Percentiles rank a stretch among this genome's conserved stretches.
These are phyloP conservation scores for Melanostigma gelatinosum DNA, from an alignment of 2,113 vertebrate species.

Conservation along the genomic window DNA sequence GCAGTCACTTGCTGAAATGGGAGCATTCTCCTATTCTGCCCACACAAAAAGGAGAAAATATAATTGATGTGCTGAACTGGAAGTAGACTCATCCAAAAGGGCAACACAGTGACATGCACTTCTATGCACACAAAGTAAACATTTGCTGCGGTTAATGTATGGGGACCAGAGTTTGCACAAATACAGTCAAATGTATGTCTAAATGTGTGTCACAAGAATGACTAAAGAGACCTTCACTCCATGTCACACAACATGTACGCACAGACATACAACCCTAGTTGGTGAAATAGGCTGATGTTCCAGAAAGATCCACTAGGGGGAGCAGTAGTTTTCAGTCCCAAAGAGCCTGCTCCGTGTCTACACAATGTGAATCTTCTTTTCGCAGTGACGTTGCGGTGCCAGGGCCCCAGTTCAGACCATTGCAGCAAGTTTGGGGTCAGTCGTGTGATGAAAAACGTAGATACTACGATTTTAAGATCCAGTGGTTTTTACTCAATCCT, in stretches of 20 bases:
- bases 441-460: conserved; percentile 8
- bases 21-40: conserved; percentile 40
- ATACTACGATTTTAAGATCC: conserved; percentile 26
- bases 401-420: conserved; percentile 15
- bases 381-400: not conserved
- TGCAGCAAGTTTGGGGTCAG: conserved; percentile 32
- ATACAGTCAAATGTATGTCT: not conserved
- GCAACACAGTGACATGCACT: not conserved
- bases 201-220: not conserved
- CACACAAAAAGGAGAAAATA: conserved; percentile 45
- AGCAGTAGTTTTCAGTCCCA: conserved; percentile 60
- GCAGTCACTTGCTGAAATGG: conserved; percentile 55
- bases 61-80: conserved; percentile 34
- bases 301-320: conserved; percentile 76
- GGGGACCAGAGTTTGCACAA: not conserved
- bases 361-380: conserved; percentile 28
- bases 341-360: conserved; percentile 21
- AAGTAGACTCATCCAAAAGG: conserved; percentile 10
- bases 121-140: not conserved
- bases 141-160: not conserved
- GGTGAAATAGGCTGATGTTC: conserved; percentile 37
- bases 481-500: conserved; percentile 18
- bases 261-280: not conserved
- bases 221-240: not conserved
- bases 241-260: not conserved